Base-by-base conservation (phyloP, 2,888 invertebrate species). In the Onthophagus sagittarius region DNA sequence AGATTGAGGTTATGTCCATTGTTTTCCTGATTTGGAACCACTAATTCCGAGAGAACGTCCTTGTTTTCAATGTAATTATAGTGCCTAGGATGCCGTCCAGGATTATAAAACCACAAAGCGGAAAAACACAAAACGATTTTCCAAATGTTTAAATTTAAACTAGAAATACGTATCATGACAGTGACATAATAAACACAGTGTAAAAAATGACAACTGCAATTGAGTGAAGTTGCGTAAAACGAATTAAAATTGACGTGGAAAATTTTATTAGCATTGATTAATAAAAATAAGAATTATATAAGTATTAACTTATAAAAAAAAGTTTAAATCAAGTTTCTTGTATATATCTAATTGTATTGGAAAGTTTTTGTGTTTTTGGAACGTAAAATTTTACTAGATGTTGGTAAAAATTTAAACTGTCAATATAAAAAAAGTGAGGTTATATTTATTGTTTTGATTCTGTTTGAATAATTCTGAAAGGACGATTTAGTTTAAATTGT, bases 31-130 rank as follows among this genome's bases (percentile, higher is more conserved):
- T 70, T 70, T 33, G 53, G 5, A 23, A 32, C 1, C 4, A 53
- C 62, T 15, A 84, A 75, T 77, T 84, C 82, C 9, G 77, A 72
- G 62, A 80, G 72, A 33, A 83, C 78, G 69, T 82, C 77, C 65
- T 79, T 75, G 69, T 76, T 72, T 15, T 77, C 69, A 65, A 85
- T 79, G 75, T 83, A 85, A 72, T 79, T 75, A 76, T 85, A 85
- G 76, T 81, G 82, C 71, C 81, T 79, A 11, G 85, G 84, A 77
- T 85, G 84, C 71, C 85, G 79, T 6, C 80, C 75, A 7, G 85
- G 85, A 77, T 81, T 83, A 77, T 83, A 84, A 69, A 84, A 53
- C 39, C 39, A 53, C 7, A 53, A 53, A 9, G 39, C 39, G 11
- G 39, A 53, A 11, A 53, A 53, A 53, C 39, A 53, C 39, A 53